These are phyloP conservation scores for Haplochromis vanheusdeni DNA, from an alignment of 2,113 vertebrate genomes.

Conservation along the genomic window DNA sequence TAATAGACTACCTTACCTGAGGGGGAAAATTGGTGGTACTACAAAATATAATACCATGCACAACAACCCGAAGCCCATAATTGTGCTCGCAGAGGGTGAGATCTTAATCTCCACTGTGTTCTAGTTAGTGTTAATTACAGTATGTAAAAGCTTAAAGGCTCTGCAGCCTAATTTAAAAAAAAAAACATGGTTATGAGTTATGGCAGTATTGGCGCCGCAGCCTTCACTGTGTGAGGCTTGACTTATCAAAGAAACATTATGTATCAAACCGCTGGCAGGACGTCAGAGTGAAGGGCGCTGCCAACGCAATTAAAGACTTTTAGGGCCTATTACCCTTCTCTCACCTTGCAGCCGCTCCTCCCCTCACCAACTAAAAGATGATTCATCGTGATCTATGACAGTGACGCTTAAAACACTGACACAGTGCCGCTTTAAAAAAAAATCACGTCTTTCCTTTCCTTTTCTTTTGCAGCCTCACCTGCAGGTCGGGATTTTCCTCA, in stretches of 20 bases:
- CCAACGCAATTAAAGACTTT: slow-evolving; percentile 38
- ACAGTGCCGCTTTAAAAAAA: not conserved
- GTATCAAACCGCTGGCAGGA: slow-evolving; percentile 33
- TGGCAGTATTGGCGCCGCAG: not conserved
- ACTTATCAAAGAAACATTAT: slow-evolving; percentile 21
- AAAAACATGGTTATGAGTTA: not conserved
- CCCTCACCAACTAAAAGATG: not conserved
- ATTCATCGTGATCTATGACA: not conserved
- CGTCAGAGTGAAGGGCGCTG: slow-evolving; percentile 40
- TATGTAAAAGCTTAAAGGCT: not conserved
- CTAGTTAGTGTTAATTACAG: not conserved
- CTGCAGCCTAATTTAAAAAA: not conserved
- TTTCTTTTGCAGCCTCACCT: slow-evolving; percentile 73
- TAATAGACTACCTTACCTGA: not conserved
- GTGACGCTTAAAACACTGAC: too few relatives aligned
- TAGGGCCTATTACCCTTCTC: slow-evolving; percentile 34
- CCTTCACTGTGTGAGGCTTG: slow-evolving; percentile 11
- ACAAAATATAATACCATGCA: not conserved
- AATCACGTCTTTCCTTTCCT: not conserved
- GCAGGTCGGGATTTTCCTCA: slow-evolving; percentile 91
- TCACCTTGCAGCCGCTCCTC: slow-evolving; percentile 31
- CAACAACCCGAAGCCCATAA: not conserved
- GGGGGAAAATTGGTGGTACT: not conserved
- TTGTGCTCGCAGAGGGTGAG: not conserved
- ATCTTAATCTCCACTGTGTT: not conserved